Evolutionary conservation across 2,113 vertebrate genomes (phyloP), one percentile per base, ranked within the genome.

Genomic region (Paraplagusia blochii): DNA sequence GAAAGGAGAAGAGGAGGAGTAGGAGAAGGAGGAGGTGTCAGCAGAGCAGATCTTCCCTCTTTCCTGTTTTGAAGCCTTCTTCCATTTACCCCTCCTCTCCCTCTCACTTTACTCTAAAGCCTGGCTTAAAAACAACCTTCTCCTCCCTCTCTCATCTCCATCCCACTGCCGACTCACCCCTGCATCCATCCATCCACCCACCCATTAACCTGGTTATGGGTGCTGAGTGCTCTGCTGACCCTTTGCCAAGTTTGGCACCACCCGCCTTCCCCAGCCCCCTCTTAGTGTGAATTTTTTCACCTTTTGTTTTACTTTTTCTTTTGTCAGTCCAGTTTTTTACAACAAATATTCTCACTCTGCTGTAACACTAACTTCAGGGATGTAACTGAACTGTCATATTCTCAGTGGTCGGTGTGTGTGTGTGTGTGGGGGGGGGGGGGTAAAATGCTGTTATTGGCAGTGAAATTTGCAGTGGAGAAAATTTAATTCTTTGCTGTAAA

Each of bases 121-220:
- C 64, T 71, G 60, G 66, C 76, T 78, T 69, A 58, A 64, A 74
- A 69, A 69, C 63, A 64, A 40, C 44, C 61, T 35, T 14, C 58
- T 46, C 58, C 61, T 38, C 55, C 39, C 15, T 55, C 51, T 1
- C 55, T 47, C 54, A n/a, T 29, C 57, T 45, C 13, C 12, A 36
- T 15, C 57, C 12, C 9, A 5, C 11, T 39, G 69, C 68, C 75
- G 51, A 19, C 44, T 36, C 57, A 17, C 5, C 40, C 45, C 16
- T 46, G 29, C 5, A 14, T 18, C 38, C 19, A n/a, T 53, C 11
- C 54, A 13, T n/a, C 53, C 73, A 44, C 58, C 65, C 9, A 57
- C 63, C 73, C 76, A 83, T 85, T 83, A 85, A 87, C 83, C 83
- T 80, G 83, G 72, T 80, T 82, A 44, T 69, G 69, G 50, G 50